Evolutionary conservation across 2,113 vertebrate genomes (phyloP).

Genomic region (Pomatostomus ruficeps): DNA sequence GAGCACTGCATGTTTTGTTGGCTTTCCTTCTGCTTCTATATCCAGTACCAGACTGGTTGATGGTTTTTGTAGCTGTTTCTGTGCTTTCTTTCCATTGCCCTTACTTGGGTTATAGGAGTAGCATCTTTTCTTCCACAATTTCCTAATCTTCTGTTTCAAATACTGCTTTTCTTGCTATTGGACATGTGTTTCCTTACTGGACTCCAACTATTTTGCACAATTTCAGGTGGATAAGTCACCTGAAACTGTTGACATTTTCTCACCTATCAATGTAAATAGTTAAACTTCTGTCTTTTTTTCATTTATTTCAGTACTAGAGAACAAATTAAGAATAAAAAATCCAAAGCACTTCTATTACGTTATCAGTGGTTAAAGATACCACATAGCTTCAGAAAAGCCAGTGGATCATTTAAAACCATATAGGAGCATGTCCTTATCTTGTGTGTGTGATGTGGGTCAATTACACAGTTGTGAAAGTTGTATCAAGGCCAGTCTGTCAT

Average conservation of each 20-base stretch:
- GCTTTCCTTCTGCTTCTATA: neutral
- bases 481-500: neutral
- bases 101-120: neutral
- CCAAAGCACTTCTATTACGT: neutral
- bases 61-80: neutral
- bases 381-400: neutral
- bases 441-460: neutral
- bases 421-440: neutral
- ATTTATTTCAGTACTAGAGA: neutral
- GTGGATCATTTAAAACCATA: neutral
- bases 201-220: neutral
- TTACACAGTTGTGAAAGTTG: neutral
- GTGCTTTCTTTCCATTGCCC: neutral
- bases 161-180: neutral
- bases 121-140: neutral
- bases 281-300: neutral
- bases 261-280: neutral
- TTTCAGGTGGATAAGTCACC: neutral
- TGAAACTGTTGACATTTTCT: neutral
- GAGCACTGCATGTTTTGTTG: fast-evolving
- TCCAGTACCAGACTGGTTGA: neutral
- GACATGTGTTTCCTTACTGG: neutral
- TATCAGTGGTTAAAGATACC: neutral
- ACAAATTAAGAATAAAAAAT: neutral
- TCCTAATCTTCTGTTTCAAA: neutral